Base-by-base conservation (phyloP, 2,888 invertebrate species). In the Digitonthophagus gazella region DNA sequence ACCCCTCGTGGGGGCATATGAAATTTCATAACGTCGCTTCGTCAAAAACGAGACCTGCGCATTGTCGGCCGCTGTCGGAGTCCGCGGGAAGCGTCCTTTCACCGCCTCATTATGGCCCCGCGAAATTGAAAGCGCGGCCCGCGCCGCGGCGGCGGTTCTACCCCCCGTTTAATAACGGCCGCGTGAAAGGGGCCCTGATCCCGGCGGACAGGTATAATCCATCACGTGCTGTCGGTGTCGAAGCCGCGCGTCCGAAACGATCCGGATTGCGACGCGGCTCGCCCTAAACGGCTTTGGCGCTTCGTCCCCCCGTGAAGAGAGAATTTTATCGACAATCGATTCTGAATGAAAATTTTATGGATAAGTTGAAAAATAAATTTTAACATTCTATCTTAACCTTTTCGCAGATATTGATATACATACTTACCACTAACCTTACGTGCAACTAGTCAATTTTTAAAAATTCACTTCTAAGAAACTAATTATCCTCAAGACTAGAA, bases 191-290 rank as follows among this genome's bases (percentile, higher is more conserved):
- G 11, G 8, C 28, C 28, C 3, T 44, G 28, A 44, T 68, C 69
- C 72, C 71, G 71, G 73, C 72, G 71, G 73, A 67, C 71, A 69
- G 73, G 70, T 65, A 67, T 74, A 74, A 79, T 79, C 79, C 76
- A 79, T 79, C 78, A 79, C 74, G 74, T 69, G 73, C 76, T 78
- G 79, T 79, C 79, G 78, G 78, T 44, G 28, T 11, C 28, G 28
- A 44, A 44, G 28, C 28, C 11, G 8, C 28, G 28, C 1, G 6
- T 44, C 28, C 28, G 11, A 44, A 44, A 44, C 11, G 28, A 44
- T 44, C 28, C 28, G 8, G 28, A 44, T 44, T 44, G 28, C 28
- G 6, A 44, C 3, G 11, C 11, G 11, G 28, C 28, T 44, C 28
- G 11, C 28, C 11, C 28, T 44, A 44, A 44, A 44, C 18, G 6